Base-by-base conservation (phyloP, 2,888 invertebrate genomes). In the Standfussiana lucernea region DNA sequence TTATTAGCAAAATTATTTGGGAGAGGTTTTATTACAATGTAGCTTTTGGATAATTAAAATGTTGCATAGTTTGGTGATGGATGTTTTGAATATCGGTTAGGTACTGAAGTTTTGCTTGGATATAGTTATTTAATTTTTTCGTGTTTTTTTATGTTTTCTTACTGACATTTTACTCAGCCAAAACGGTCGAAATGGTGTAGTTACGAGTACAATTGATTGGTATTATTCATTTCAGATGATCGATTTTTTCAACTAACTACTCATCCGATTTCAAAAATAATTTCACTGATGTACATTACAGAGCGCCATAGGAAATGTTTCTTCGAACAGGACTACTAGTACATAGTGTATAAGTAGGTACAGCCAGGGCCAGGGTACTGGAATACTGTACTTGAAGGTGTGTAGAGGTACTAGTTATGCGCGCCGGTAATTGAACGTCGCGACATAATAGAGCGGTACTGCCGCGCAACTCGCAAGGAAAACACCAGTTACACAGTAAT, bases 1-100 rank as follows among this genome's bases (percentile, higher is more conserved):
- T 88, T 85, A 90, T 88, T 87, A 88, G 85, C 80, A 70, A 74
- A 68, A 75, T 83, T 79, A 80, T 73, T 75, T 70, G 47, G 56
- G 35, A 80, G 50, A 69, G 47, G 32, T 74, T 74, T 83, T 59
- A 61, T 73, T 59, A n/a, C 61, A 64, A 37, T 62, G 42, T 65
- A 53, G 42, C n/a, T 62, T 70, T 56, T 42, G 35, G 50, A 71
- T 40, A 56, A 10, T 53, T 37, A 59, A 53, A 32, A 64, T 73
- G 13, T 32, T 72, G 13, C n/a, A 32, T 66, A 47, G n/a, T 37
- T 35, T 42, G 28, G 10, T 35, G 13, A 15, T 65, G 15, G 5
- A 18, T n/a, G 40, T 64, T 64, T n/a, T n/a, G 64, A 15, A n/a
- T 64, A 62, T 62, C n/a, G 7, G 62, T n/a, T 15, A n/a, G n/a